Conservation (phyloP, 2,113 vertebrate species). For the Bos taurus region DNA sequence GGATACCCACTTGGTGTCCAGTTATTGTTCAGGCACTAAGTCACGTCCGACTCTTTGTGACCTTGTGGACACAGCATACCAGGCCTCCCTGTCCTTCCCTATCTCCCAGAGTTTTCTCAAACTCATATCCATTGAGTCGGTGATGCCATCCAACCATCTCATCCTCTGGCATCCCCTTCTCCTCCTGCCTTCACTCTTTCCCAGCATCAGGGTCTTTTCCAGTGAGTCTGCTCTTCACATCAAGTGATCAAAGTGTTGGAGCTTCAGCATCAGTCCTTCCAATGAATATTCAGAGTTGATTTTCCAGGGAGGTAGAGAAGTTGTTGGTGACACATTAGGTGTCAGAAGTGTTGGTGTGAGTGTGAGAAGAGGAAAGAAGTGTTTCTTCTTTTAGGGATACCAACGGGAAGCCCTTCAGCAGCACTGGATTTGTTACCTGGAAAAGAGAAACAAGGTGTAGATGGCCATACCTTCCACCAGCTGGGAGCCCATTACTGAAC, state of each 20-base stretch:
- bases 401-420: neutral
- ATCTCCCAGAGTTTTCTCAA: neutral
- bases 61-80: neutral
- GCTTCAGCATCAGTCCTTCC: neutral
- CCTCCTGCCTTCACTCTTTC: neutral
- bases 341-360: neutral
- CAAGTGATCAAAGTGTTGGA: neutral
- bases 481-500: neutral
- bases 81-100: neutral
- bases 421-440: accelerated
- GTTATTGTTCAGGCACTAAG: neutral
- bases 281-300: neutral
- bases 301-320: neutral
- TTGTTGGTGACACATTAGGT: neutral
- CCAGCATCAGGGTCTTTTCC: neutral
- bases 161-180: neutral
- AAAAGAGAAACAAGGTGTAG: neutral
- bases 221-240: neutral
- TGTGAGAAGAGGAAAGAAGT: neutral
- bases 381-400: neutral
- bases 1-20: neutral
- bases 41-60: neutral
- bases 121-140: neutral
- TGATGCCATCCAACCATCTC: neutral
- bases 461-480: neutral